Base-by-base conservation (phyloP, 2,113 vertebrate genomes). In the Edolisoma coerulescens region DNA sequence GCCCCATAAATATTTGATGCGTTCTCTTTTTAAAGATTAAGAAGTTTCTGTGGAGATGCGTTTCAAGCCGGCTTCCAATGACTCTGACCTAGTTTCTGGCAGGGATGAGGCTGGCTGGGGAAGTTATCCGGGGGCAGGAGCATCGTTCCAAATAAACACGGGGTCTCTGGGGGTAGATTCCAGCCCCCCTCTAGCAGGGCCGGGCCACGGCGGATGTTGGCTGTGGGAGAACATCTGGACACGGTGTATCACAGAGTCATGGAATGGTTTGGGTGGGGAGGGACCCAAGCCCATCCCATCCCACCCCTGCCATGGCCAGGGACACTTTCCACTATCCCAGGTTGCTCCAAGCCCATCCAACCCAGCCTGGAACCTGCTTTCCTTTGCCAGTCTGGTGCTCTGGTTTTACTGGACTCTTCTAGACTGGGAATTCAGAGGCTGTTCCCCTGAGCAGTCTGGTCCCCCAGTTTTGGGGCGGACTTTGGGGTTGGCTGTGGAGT, bases 21-120 rank as follows among this genome's bases (percentile, higher is more conserved):
- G 3, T 19, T 96, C 44, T 78, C 88, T 84, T 93, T 93, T 94
- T 90, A 95, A 96, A 95, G 93, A 94, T 94, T 88, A 92, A 94
- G 92, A 94, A 93, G 88, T 92, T 97, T 93, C 87, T 86, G 95
- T 56, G 80, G 69, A 89, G 96, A 84, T 86, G 89, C 65, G 32
- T 97, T 95, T 96, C 94, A 89, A 76, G 77, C 65, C 37, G 37
- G 86, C 95, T 96, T 96, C 92, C 82, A 95, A 79, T 95, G 92
- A 92, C 92, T 73, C 93, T 96, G 94, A 96, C 96, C 94, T 96
- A 95, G 94, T 96, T 96, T 96, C 84, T 80, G 69, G 44, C 74
- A 54, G 73, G 61, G 76, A 8, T 39, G 76, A 86, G 57, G 37
- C 57, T 84, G 84, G 24, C 83, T 87, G 77, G 75, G 74, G 42